These are phyloP conservation scores for Ophioderma brevispina DNA, from an alignment of 35 echinoderm and acorn worm genomes.

Conservation along the genomic window DNA sequence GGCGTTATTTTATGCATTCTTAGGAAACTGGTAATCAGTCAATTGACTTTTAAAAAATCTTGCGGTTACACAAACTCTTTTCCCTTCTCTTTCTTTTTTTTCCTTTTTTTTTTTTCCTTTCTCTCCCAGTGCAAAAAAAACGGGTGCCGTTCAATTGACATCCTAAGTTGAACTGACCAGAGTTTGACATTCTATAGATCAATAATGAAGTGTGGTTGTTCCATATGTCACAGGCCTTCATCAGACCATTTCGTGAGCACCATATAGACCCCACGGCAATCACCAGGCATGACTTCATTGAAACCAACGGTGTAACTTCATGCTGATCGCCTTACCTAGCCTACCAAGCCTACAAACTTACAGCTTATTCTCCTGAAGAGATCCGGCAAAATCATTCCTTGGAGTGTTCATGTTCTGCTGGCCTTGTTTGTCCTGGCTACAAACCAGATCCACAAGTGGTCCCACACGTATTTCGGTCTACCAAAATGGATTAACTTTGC, in stretches of 20 bases:
- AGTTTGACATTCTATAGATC: no score
- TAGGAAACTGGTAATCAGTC: no score
- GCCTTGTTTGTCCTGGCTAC: slow-evolving; percentile 93
- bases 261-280: slow-evolving; percentile 98
- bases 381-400: slow-evolving; percentile 57
- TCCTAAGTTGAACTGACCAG: no score
- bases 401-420: slow-evolving; percentile 83
- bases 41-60: no score
- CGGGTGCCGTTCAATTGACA: no score
- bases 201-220: no score
- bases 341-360: slow-evolving; percentile 70
- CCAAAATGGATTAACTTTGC: slow-evolving; percentile 80
- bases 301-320: slow-evolving; percentile 96
- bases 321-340: slow-evolving; percentile 59
- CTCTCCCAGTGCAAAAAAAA: no score
- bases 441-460: slow-evolving; percentile 99
- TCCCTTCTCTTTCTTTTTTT: no score
- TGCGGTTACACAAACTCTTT: no score
- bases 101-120: no score
- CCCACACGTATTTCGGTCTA: slow-evolving; percentile 94
- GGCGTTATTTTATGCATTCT: no score
- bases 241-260: slow-evolving; percentile 96
- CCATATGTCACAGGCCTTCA: slow-evolving; percentile 88
- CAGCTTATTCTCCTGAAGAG: slow-evolving; percentile 21
- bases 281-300: slow-evolving; percentile 94